A percentile compares a stretch with the other conserved stretches of the same genome.
Conservation (phyloP, 35 echinoderm and acorn worm species). For the Acanthaster planci region DNA sequence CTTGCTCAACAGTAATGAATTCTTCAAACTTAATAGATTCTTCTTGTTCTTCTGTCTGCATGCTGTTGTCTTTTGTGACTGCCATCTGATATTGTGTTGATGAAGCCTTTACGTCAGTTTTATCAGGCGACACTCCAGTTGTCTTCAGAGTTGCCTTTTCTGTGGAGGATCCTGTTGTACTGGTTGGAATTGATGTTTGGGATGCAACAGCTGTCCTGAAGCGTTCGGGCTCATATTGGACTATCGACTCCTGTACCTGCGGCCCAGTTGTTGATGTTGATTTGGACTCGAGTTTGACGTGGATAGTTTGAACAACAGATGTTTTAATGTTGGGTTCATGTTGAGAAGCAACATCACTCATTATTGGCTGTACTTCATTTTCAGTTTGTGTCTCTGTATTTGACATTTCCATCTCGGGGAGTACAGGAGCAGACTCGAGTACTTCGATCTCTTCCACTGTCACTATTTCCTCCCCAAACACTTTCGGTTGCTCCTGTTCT, state of each 20-base stretch:
- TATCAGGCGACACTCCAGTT: not conserved
- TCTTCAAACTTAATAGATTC: not conserved
- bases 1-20: slow-evolving; percentile 4
- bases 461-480: not conserved
- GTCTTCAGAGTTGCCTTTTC: not conserved
- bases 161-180: not conserved
- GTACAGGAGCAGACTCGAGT: too few relatives aligned
- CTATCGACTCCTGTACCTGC: not conserved
- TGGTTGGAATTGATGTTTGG: not conserved
- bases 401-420: too few relatives aligned
- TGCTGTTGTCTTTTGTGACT: not conserved
- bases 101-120: slow-evolving; percentile 7
- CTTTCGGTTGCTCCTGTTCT: not conserved
- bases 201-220: slow-evolving; percentile 11
- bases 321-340: not conserved
- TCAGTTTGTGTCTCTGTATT: slow-evolving; percentile 4
- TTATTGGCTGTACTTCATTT: not conserved
- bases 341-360: too few relatives aligned
- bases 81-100: not conserved
- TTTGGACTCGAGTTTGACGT: not conserved
- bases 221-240: not conserved
- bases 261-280: not conserved
- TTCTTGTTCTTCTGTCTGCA: slow-evolving; percentile 26
- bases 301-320: slow-evolving; percentile 4
- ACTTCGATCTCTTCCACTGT: too few relatives aligned